Evolutionary conservation across 2,113 vertebrate species (phyloP), one percentile per base, ranked within the genome.

Genomic region (Cryptotis parvus): DNA sequence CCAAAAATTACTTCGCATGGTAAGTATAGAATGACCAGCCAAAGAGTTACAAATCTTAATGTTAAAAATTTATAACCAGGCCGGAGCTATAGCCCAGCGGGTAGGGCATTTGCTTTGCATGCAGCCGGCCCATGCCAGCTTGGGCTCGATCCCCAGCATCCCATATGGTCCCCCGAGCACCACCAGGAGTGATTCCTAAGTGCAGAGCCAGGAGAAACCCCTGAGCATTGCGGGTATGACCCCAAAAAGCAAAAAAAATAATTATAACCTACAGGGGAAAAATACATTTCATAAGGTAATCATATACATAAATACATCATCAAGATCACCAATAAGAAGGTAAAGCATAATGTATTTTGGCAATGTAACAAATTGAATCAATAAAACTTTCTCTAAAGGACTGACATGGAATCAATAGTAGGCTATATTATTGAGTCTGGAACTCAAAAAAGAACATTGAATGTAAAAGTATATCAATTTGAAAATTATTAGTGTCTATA

Each of bases 371-470:
- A 83, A 84, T 39, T 14, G 29, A 87, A 75, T 6, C 41, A 79
- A 83, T 4, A 72, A 12, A 75, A 65, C 55, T 69, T 9, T 87
- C 6, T 58, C 14, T 61, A 39, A 83, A 84, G n/a, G 78, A 78
- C 20, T 29, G 16, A 55, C 1, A 41, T 37, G 52, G 72, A 83
- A 74, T 77, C 20, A 92, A 74, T 9, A 66, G 20, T 0, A 41
- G 55, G 0, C 63, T n/a, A 20, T 16, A 41, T 15, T 84, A 16
- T 43, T 41, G n/a, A 80, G 18, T 78, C 41, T 85, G 12, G 22
- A 90, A 85, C 27, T 69, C 33, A 74, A n/a, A n/a, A 89, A 84
- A 63, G 63, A 27, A 33, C 55, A 68, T 77, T 61, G 74, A 18
- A 68, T 52, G 81, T 80, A 12, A 91, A 35, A 18, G 43, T 68